Evolutionary conservation across 2,888 invertebrate genomes (phyloP), one percentile per base, ranked within the genome.

Genomic region (Cepaea hortensis): DNA sequence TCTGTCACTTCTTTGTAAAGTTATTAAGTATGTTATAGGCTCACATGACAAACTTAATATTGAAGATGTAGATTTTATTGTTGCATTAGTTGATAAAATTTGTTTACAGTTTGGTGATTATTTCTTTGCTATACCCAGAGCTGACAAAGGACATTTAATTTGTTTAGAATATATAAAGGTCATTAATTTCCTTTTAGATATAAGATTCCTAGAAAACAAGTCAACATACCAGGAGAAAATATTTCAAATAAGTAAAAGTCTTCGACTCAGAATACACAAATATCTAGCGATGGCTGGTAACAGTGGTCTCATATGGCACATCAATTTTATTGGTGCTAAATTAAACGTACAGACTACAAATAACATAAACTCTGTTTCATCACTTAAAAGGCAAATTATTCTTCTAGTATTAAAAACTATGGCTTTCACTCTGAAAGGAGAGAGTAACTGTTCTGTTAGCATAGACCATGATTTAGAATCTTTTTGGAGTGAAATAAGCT

Each of bases 351-450:
- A 46, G 9, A 13, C 23, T 62, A 61, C n/a, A 75, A 20, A 3
- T 35, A 61, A 35, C 46, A 75, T 50, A 20, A 55, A 9, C 75
- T 23, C 61, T 72, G 55, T 65, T 20, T 76, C 84, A n/a, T 62
- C 46, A 61, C 35, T 84, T 13, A 76, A n/a, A 20, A 62, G 76
- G n/a, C 68, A 23, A 15, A 65, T 76, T 3, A 76, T 84, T 76
- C 65, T 76, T 15, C n/a, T 84, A 48, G 73, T n/a, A n/a, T 65
- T 84, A 65, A 84, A 84, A 76, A n/a, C 84, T n/a, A 7, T 2
- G 61, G 65, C 65, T 48, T 13, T 84, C 20, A 76, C 55, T 23
- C 3, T 76, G n/a, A 84, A 65, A 20, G 75, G 65, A 65, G 61
- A 20, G 6, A 48, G 35, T 13, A 35, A 46, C 18, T 5, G 3